phyloP scores from a whole-genome alignment of 2,113 vertebrate genomes.

The Gorsachius goisagi region DNA sequence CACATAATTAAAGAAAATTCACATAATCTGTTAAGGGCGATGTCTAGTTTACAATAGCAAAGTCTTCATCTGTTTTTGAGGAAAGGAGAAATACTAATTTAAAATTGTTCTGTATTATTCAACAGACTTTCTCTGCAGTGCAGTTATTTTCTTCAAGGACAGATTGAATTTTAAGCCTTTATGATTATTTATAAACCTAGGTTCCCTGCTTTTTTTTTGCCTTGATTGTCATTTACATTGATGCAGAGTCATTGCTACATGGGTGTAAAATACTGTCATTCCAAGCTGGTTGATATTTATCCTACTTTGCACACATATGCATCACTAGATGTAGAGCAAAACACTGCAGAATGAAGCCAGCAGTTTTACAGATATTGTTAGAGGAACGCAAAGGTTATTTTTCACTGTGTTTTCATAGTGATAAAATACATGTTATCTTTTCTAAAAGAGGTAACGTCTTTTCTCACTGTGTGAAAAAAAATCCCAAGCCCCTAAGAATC shows the following conservation, averaged over 20 bases:
- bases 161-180: neutral
- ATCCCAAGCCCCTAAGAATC: neutral
- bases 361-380: neutral
- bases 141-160: neutral
- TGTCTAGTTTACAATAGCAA: neutral
- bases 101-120: neutral
- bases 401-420: neutral
- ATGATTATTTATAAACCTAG: neutral
- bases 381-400: neutral
- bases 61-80: neutral
- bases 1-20: neutral
- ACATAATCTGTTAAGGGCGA: neutral
- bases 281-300: neutral
- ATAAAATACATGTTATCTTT: neutral
- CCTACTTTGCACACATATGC: neutral
- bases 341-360: neutral
- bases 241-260: neutral
- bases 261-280: neutral
- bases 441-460: neutral
- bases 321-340: neutral
- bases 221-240: slow-evolving; percentile 3
- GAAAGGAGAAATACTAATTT: neutral
- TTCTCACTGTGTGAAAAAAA: neutral
- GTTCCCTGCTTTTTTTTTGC: neutral
- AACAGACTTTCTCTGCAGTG: neutral